These are phyloP conservation scores for Panthera uncia DNA, from an alignment of 2,113 vertebrate genomes.

Conservation along the genomic window DNA sequence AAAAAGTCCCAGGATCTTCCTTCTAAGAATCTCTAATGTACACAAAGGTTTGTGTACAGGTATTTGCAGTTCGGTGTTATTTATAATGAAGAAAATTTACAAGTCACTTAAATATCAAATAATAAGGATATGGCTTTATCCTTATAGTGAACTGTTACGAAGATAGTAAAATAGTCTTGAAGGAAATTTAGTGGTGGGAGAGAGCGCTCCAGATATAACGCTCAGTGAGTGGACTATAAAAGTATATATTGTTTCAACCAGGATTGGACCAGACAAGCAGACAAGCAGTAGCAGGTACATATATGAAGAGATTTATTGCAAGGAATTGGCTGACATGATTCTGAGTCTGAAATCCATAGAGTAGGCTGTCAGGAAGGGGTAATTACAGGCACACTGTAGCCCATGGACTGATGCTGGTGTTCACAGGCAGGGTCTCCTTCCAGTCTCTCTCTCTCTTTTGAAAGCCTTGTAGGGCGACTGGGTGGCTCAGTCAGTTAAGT, in stretches of 20 bases:
- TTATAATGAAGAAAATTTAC: neutral
- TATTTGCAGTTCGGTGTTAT: neutral
- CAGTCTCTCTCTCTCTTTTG: neutral
- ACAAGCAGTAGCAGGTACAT: neutral
- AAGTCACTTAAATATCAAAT: neutral
- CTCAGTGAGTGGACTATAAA: neutral
- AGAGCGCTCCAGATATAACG: neutral
- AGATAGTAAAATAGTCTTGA: slow-evolving; percentile 19
- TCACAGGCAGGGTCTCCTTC: neutral
- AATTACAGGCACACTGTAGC: neutral
- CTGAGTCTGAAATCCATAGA: neutral
- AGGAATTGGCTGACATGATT: neutral
- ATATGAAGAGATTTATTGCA: neutral
- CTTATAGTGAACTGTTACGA: neutral
- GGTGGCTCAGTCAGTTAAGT: no score
- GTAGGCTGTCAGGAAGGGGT: neutral
- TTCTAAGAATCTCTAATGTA: neutral
- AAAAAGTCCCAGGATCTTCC: neutral
- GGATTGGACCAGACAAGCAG: neutral
- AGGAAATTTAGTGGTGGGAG: neutral
- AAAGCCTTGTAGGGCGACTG: neutral
- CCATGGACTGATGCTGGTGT: accelerated
- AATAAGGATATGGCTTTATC: neutral
- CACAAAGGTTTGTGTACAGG: neutral
- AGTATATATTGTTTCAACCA: neutral